A percentile compares a stretch with the other conserved stretches of the same genome.
Conservation (phyloP, 2,797 vertebrate genomes). For the Thunnus albacares region DNA sequence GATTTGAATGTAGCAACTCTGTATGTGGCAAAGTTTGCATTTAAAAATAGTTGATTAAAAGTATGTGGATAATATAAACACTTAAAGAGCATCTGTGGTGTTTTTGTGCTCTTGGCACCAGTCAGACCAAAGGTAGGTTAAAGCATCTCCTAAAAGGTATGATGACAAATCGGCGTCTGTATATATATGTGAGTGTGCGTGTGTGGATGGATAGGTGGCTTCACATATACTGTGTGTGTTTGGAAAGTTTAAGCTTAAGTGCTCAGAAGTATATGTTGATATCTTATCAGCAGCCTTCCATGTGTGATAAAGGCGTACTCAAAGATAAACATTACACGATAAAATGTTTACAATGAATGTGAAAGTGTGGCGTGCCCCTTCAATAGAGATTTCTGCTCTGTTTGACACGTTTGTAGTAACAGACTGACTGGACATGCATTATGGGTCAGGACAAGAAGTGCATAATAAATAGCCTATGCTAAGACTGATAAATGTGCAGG, state of each 20-base stretch:
- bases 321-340: slow-evolving; percentile 18
- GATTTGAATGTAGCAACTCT: not conserved
- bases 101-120: not conserved
- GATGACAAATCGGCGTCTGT: not conserved
- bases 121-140: not conserved
- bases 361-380: not conserved
- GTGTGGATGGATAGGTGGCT: not conserved
- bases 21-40: not conserved
- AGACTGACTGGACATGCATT: not conserved
- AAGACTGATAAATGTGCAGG: not conserved
- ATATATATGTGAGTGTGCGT: not conserved
- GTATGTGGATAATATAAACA: not conserved
- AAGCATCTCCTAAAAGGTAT: slow-evolving; percentile 5
- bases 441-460: not conserved
- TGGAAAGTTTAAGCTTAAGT: slow-evolving; percentile 17
- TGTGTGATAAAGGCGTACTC: slow-evolving; percentile 17
- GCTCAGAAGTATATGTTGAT: slow-evolving; percentile 20
- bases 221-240: slow-evolving; percentile 28
- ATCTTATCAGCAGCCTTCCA: slow-evolving; percentile 40
- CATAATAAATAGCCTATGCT: not conserved
- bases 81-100: not conserved
- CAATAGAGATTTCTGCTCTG: not conserved
- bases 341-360: slow-evolving; percentile 24
- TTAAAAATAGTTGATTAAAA: not conserved
- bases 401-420: slow-evolving; percentile 2